Evolutionary conservation across 2,888 invertebrate species (phyloP), one percentile per base, ranked within the genome.

Genomic region (Acanthococcus lagerstroemiae): DNA sequence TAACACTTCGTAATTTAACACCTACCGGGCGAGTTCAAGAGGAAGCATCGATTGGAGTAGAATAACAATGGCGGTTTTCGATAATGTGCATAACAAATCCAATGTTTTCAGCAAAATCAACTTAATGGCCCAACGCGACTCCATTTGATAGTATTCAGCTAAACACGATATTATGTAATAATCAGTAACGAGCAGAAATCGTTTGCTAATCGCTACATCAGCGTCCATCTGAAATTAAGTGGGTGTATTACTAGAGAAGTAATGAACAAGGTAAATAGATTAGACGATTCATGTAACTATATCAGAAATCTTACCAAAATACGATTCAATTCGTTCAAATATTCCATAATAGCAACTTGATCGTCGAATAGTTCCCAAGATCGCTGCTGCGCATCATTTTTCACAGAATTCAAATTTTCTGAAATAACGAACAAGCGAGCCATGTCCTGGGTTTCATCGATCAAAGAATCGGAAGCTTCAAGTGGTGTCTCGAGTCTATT

Each of bases 361-460:
- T 95, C 95, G 75, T 95, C 95, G 75, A 95, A 90, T 27, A 95
- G 79, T 76, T 92, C 90, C 95, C 95, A 95, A 71, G 91, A 93
- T 67, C 95, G 80, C 74, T 96, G 95, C 74, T 96, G 95, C 0
- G 93, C 90, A 75, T 95, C 95, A 74, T 95, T 92, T 71, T 94
- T 94, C 70, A 93, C 92, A 69, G 86, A 87, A 2, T 89, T 88
- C 70, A 95, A 77, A 69, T 93, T 87, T 69, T 84, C 84, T 71
- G 95, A 86, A 37, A 95, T 87, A 54, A 87, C 84, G 76, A 87
- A 85, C 75, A 95, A 81, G 24, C 89, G 81, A 71, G 86, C 82
- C 0, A 91, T 88, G 75, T 95, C 94, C 3, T 90, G 87, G 0
- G 91, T 90, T 61, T 86, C 86, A 63, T 90, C 86, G 22, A 90